These are phyloP conservation scores for Etheostoma spectabile DNA, from an alignment of 2,113 vertebrate species.

Conservation along the genomic window DNA sequence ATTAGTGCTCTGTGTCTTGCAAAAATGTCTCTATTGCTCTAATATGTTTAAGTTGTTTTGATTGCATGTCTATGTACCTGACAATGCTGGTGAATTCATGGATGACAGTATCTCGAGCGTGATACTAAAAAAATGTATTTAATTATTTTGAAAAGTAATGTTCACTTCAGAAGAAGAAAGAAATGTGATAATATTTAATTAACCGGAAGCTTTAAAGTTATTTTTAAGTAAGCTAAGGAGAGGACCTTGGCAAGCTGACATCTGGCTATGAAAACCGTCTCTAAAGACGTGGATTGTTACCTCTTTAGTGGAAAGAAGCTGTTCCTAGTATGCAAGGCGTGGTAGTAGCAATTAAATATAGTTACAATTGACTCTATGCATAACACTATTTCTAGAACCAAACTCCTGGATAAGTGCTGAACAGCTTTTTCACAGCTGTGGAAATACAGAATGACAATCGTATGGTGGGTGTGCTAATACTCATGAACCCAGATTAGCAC, in stretches of 20 bases:
- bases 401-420: background rate
- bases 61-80: constrained; percentile 40
- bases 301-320: background rate
- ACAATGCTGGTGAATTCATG: background rate
- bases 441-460: background rate
- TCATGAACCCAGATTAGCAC: background rate
- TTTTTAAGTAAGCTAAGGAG: background rate
- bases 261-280: background rate
- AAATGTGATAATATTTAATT: background rate
- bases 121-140: background rate
- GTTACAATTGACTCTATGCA: background rate
- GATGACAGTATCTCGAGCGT: background rate
- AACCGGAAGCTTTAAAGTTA: background rate
- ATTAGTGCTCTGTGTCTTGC: constrained; percentile 34
- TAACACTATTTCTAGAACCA: background rate
- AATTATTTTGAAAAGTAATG: background rate
- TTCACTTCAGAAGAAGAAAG: background rate
- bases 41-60: constrained; percentile 8
- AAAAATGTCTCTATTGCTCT: constrained; percentile 8
- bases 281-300: background rate
- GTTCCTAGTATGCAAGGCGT: background rate
- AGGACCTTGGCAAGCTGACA: constrained; percentile 5
- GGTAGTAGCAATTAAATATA: background rate
- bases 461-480: background rate
- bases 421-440: background rate